Percentiles rank a stretch among this genome's conserved stretches.
These are phyloP conservation scores for Zygothrica quintamaculata DNA, from an alignment of 2,888 invertebrate species.

Conservation along the genomic window DNA sequence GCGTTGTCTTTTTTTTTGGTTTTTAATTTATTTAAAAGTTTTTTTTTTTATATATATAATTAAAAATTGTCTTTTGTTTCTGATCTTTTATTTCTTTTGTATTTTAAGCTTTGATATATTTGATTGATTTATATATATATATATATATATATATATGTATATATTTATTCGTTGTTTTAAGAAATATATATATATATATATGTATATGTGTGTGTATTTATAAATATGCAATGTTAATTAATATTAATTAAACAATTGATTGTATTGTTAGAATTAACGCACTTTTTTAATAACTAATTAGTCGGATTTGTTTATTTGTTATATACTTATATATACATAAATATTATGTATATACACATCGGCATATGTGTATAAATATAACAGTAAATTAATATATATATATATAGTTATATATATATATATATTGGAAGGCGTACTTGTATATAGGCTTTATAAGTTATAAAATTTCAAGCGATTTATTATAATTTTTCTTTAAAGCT, in stretches of 20 bases:
- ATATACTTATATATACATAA: slow-evolving; percentile 12
- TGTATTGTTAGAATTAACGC: slow-evolving; percentile 71
- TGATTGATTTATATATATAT: not conserved
- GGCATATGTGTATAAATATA: slow-evolving; percentile 45
- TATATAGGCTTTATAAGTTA: slow-evolving; percentile 67
- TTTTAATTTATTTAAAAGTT: slow-evolving; percentile 1
- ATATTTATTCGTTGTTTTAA: slow-evolving; percentile 53
- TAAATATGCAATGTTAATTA: slow-evolving; percentile 33
- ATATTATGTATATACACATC: slow-evolving; percentile 36
- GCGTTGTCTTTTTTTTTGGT: slow-evolving; percentile 39
- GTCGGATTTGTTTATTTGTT: slow-evolving; percentile 18
- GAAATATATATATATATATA: slow-evolving; percentile 55
- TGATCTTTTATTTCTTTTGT: slow-evolving; percentile 24
- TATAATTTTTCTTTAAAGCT: slow-evolving; percentile 59
- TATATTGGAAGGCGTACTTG: slow-evolving; percentile 76
- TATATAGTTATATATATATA: slow-evolving; percentile 51
- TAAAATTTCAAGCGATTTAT: slow-evolving; percentile 59
- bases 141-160: slow-evolving; percentile 8
- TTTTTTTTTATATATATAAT: no score
- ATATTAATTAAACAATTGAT: slow-evolving; percentile 62
- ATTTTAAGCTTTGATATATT: no score
- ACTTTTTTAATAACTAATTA: slow-evolving; percentile 48
- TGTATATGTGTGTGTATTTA: slow-evolving; percentile 24
- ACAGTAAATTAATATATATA: slow-evolving; percentile 51
- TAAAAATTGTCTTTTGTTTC: slow-evolving; percentile 43